Evolutionary conservation across 2,888 invertebrate genomes (phyloP), one percentile per base, ranked within the genome.

Genomic region (Thecophora atra): DNA sequence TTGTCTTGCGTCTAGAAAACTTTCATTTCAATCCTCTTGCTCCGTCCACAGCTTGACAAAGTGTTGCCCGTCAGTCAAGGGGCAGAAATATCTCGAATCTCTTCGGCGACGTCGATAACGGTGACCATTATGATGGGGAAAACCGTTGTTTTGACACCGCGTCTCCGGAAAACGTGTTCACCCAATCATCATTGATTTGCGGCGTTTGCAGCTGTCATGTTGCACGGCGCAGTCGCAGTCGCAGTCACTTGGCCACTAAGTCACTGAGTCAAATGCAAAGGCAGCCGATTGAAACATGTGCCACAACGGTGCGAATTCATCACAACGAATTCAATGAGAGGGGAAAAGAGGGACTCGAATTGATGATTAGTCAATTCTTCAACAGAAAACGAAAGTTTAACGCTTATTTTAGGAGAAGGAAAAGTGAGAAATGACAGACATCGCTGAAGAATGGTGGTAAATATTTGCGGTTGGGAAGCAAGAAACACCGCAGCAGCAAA

Each of bases 371-470:
- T 54, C 21, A n/a, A 54, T 54, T 54, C 8, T 54, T n/a, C 21
- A 54, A n/a, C 5, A 21, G 54, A 54, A 54, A 54, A 54, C 21
- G 54, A 54, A 54, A 54, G 54, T 54, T 54, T 54, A n/a, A 54
- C 54, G 21, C 54, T 54, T 21, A 11, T n/a, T n/a, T n/a, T n/a
- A n/a, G n/a, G 21, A 11, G 21, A 54, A 19, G 21, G 24, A 8
- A 21, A 52, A 52, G 17, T 24, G 54, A 19, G 54, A 54, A n/a
- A 19, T 37, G 37, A 37, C 37, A 37, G 37, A n/a, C 37, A 37
- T 37, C 7, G 11, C 2, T 37, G 6, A 2, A 37, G 37, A 37
- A 8, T 37, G 37, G 7, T 8, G 37, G 37, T 37, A 37, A 37
- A 8, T 0, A 5, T 54, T 54, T 54, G 54, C n/a, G 54, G 54